Base-by-base conservation (phyloP, 2,797 vertebrate species). In the Halcyon smyrnensis region DNA sequence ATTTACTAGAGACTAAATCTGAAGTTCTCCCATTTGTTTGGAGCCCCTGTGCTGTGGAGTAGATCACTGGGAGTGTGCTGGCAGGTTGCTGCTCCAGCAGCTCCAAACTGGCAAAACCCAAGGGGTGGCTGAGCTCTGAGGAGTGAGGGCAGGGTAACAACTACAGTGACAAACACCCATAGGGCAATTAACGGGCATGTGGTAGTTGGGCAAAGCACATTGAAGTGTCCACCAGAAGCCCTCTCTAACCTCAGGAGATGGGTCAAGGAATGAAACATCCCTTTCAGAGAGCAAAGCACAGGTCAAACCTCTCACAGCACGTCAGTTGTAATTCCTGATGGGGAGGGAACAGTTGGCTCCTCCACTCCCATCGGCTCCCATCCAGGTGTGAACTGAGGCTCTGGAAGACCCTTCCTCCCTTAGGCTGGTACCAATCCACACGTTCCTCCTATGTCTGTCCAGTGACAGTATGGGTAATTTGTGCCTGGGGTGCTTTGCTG, bases 261-360 rank as follows among this genome's bases (percentile, higher is more conserved):
- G 75, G n/a, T 20, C 39, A n/a, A 32, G 70, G 64, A 57, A 45
- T 41, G 20, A 20, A 53, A 23, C 12, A 34, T 50, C 36, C 39
- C 41, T 59, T 50, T 16, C 36, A 9, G 43, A 51, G 24, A 41
- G 45, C 41, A 25, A 18, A 64, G 24, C 27, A 5, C 21, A 20
- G 56, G 30, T 65, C 56, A 27, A 45, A 70, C 32, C 65, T 63
- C 71, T 51, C 0, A 0, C 25, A 16, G 63, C 1, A 3, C 8
- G 9, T 39, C 51, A 16, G 48, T 7, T n/a, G 37, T 30, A 6
- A 20, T 30, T 37, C 59, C 37, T 3, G 0, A 4, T 6, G 12
- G 68, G 32, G 71, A 69, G 37, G 17, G 37, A 30, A 56, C 30
- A 12, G 32, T n/a, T 30, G 54, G 71, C 48, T 43, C 16, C 41